phyloP scores from a whole-genome alignment of 2,113 vertebrate species.

The Oxyura jamaicensis region DNA sequence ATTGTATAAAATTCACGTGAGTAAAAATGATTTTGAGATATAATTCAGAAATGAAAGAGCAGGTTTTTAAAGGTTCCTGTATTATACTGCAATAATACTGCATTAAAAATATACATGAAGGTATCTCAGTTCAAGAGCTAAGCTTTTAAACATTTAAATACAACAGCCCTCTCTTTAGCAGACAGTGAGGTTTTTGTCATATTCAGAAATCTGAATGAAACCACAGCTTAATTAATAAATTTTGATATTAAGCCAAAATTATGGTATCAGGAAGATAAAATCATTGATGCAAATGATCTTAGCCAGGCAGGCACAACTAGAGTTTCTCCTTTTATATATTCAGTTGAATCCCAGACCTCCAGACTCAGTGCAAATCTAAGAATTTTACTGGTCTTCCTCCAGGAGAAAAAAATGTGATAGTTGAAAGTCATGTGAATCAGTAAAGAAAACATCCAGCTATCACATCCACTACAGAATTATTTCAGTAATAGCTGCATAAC shows the following conservation, averaged over 20 bases:
- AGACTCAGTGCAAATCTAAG: constrained; percentile 39
- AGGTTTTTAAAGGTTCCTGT: background rate
- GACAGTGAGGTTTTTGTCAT: background rate
- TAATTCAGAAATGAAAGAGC: background rate
- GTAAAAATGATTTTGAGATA: background rate
- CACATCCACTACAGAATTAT: constrained; percentile 64
- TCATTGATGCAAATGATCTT: background rate
- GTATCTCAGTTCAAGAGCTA: background rate
- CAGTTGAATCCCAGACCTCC: constrained; percentile 39
- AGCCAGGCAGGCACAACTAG: background rate
- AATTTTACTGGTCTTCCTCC: constrained; percentile 48
- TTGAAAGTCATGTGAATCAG: constrained; percentile 68
- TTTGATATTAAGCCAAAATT: background rate
- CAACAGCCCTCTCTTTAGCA: background rate
- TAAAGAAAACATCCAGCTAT: constrained; percentile 52
- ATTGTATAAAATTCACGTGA: background rate
- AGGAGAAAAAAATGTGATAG: constrained; percentile 56
- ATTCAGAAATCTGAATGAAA: constrained; percentile 23
- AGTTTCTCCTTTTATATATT: background rate
- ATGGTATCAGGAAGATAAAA: background rate
- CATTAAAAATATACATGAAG: background rate
- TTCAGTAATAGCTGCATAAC: constrained; percentile 59
- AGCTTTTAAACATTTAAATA: background rate
- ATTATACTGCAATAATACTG: background rate
- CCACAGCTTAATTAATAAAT: background rate